These are phyloP conservation scores for Serinus canaria DNA, from an alignment of 2,113 vertebrate genomes.

Conservation along the genomic window DNA sequence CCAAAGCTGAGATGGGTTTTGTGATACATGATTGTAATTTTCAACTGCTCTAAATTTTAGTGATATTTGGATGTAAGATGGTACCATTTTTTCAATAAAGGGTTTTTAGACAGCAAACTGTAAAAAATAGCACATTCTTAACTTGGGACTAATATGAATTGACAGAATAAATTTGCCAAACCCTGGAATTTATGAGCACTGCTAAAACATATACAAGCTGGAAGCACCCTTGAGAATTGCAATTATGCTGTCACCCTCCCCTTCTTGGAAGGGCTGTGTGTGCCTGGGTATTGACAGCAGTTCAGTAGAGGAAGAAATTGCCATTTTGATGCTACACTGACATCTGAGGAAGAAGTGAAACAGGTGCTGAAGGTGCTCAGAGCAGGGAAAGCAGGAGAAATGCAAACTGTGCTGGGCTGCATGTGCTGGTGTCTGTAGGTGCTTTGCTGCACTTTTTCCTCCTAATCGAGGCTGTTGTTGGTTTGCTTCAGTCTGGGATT, in stretches of 20 bases:
- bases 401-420: background rate
- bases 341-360: background rate
- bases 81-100: background rate
- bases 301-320: background rate
- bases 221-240: background rate
- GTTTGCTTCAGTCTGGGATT: background rate
- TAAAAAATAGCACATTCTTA: background rate
- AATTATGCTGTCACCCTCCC: background rate
- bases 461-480: background rate
- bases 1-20: background rate
- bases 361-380: background rate
- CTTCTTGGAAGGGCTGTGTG: background rate
- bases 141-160: background rate
- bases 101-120: background rate
- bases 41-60: background rate
- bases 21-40: background rate
- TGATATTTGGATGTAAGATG: background rate
- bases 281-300: background rate
- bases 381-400: background rate
- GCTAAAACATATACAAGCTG: background rate
- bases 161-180: background rate
- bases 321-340: background rate
- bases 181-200: background rate
- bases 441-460: background rate
- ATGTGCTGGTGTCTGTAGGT: background rate